phyloP scores from a whole-genome alignment of 1,140 invertebrate genomes.

The Cryptotermes secundus region DNA sequence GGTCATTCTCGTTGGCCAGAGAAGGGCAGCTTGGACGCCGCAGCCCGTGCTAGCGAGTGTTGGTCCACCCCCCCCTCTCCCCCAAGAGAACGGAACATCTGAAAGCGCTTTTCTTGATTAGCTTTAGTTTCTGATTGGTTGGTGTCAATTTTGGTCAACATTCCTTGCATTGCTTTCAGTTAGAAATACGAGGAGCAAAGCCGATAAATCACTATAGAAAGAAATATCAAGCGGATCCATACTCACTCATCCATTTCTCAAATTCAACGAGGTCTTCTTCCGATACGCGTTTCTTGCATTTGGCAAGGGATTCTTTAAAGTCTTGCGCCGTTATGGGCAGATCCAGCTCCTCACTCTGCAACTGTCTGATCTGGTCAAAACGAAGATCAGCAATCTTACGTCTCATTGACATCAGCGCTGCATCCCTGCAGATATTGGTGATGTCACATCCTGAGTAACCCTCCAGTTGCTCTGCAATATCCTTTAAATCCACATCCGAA shows the following conservation, averaged over 20 bases:
- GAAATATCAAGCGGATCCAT: slow-evolving; percentile 76
- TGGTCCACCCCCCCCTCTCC: too few species aligned
- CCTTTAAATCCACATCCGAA: slow-evolving; percentile 76
- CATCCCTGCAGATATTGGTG: slow-evolving; percentile 67
- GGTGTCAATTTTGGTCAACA: not conserved
- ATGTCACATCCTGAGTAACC: slow-evolving; percentile 63
- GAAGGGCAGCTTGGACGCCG: too few species aligned
- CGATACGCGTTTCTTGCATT: slow-evolving; percentile 96
- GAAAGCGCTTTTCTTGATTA: too few species aligned
- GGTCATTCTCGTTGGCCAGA: too few species aligned
- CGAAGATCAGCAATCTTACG: slow-evolving; percentile 90
- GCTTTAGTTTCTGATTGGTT: too few species aligned
- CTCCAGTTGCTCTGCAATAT: slow-evolving; percentile 82
- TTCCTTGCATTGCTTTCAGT: not conserved
- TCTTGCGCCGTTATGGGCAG: slow-evolving; percentile 89
- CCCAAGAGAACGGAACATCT: too few species aligned
- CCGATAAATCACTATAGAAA: not conserved
- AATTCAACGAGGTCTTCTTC: slow-evolving; percentile 95
- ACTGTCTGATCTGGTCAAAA: slow-evolving; percentile 90
- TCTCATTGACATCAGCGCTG: slow-evolving; percentile 99
- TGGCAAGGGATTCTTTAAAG: slow-evolving; percentile 88
- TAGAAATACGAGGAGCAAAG: not conserved
- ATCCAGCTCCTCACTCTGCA: slow-evolving; percentile 95
- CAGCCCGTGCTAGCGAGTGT: too few species aligned
- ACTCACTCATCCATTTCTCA: slow-evolving; percentile 97